Base-by-base conservation (phyloP, 2,888 invertebrate genomes). In the Gymnoscelis rufifasciata region DNA sequence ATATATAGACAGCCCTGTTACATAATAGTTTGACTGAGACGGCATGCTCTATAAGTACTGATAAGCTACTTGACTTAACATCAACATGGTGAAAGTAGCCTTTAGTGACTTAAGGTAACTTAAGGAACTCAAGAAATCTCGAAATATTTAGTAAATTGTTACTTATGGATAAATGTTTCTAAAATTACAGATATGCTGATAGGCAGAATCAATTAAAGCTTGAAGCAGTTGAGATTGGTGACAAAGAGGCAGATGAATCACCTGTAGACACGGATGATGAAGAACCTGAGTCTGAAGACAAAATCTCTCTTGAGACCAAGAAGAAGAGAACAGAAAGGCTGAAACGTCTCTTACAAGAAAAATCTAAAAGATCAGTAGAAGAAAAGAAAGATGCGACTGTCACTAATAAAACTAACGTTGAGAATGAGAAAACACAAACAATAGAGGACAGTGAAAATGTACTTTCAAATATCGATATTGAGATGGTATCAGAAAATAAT, bases 171-270 rank as follows among this genome's bases (percentile, higher is more conserved):
- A 19, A 1, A 19, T 7, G 1, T 35, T 1, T 10, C 7, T 11
- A 33, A 11, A 7, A 53, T 74, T 76, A 48, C 64, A 87, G 88
- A 52, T 88, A 62, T 69, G 86, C 77, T 33, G 86, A 86, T 39
- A 75, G 74, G 56, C 87, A 88, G 59, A 81, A 74, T 46, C 79
- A 69, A 60, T 59, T 87, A 24, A 79, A 82, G 44, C 62, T 88
- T 46, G 83, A 82, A 64, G 79, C 71, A 40, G 78, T 61, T 46
- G 87, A 86, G 64, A 83, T 88, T 35, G 81, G 76, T 4, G 88
- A 88, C 43, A 84, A 83, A 50, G 88, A 88, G 56, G 86, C 83
- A 0, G 83, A 88, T 11, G 83, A 86, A 52, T 86, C 88, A 6
- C 81, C 84, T 3, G 63, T 70, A 1, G 86, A 84, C 45, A 83